Conservation (phyloP, 2,113 vertebrate genomes). For the Paracanthobrama guichenoti region DNA sequence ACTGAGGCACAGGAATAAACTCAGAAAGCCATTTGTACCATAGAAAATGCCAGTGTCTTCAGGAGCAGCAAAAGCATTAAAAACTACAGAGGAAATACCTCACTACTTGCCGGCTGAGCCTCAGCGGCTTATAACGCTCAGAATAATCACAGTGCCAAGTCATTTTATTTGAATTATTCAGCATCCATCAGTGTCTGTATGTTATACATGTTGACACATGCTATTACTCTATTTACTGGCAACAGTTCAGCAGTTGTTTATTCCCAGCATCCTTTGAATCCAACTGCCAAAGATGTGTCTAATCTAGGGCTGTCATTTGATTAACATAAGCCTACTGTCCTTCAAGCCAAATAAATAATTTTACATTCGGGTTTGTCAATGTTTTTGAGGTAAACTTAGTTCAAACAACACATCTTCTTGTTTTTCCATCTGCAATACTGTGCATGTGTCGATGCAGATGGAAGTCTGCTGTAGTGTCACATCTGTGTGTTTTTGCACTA, state of each 20-base stretch:
- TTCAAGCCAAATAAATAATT: no score
- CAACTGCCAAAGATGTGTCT: background rate
- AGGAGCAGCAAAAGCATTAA: background rate
- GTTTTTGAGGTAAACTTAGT: no score
- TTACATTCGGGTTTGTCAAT: no score
- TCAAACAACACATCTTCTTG: no score
- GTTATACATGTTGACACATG: slow-evolving; percentile 20
- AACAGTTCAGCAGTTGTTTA: background rate
- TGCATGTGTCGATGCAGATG: no score
- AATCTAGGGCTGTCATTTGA: background rate
- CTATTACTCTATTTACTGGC: slow-evolving; percentile 21
- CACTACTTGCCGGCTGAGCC: background rate
- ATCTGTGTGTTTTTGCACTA: no score
- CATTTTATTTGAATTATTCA: slow-evolving; percentile 20
- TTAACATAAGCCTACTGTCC: background rate
- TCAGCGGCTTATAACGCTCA: background rate
- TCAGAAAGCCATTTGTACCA: background rate
- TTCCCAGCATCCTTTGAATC: background rate
- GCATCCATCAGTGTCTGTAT: slow-evolving; percentile 14
- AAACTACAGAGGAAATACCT: slow-evolving; percentile 12
- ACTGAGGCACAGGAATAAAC: background rate
- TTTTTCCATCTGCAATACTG: no score
- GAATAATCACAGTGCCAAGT: slow-evolving; percentile 21
- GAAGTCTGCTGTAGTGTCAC: no score
- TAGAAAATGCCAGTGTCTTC: background rate